Base-by-base conservation (phyloP, 2,888 invertebrate genomes). In the Amorpha juglandis region DNA sequence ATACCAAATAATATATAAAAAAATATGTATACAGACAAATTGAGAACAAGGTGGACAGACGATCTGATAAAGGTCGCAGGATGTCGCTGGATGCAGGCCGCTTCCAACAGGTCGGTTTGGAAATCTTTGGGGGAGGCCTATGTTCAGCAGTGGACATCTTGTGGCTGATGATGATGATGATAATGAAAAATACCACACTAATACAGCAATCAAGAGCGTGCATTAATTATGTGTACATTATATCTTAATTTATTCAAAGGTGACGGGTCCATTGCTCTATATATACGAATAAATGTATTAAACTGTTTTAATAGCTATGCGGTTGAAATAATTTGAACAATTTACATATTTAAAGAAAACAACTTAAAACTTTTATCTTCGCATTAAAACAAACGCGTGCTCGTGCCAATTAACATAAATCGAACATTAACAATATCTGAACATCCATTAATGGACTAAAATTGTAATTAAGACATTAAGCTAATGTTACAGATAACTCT, bases 231-330 rank as follows among this genome's bases (percentile, higher is more conserved):
- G 45, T 27, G 27, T 19, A 16, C 33, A 19, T 19, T 42, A 38
- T 58, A 58, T 58, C 58, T 58, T 19, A 42, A 58, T 58, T 58
- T 58, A 58, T 58, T 19, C 58, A 50, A 19, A 19, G 50, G 50
- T 38, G 58, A 58, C 35, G 16, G 38, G 55, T 58, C 58, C 42
- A 58, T 58, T 58, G 38, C 19, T 58, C 42, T 58, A 11, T 42
- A 11, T 42, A 42, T 12, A 9, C 58, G 42, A 67, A 62, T 69
- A 67, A 74, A 69, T 67, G 50, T 58, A 42, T 58, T 58, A 19
- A 58, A 58, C 38, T 19, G 38, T 19, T 38, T 58, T 58, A 58
- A 58, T 42, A 19, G 58, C 42, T 19, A 7, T 58, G 35, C 35
- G 58, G 19, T 58, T 38, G n/a, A 55, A 14, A 33, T 35, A 38